Conservation (phyloP, 64 coral and sea anemone genomes). For the Actinia equina region DNA sequence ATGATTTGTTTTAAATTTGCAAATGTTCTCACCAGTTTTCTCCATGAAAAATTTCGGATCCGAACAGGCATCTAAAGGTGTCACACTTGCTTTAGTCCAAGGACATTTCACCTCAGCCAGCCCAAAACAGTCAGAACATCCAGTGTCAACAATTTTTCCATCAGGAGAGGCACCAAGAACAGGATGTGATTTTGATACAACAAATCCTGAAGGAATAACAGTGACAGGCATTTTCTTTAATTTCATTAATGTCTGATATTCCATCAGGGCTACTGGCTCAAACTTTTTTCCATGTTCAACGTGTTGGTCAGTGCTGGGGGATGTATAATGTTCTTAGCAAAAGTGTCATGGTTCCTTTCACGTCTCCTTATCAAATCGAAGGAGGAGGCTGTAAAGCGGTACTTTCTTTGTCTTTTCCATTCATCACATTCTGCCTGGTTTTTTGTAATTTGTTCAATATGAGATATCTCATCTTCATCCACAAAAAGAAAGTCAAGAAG, state of each 20-base stretch:
- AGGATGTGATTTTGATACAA: constrained; percentile 26
- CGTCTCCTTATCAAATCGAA: constrained; percentile 18
- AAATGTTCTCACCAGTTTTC: constrained; percentile 1
- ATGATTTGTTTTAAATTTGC: constrained; percentile 2
- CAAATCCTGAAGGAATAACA: constrained; percentile 29
- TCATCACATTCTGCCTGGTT: constrained; percentile 19
- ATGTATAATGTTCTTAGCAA: neutral
- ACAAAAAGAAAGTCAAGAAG: too few species aligned
- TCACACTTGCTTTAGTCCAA: neutral
- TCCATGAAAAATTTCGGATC: too few species aligned
- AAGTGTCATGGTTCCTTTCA: constrained; percentile 6
- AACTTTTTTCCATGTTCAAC: neutral
- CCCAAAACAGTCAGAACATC: neutral
- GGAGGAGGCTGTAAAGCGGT: constrained; percentile 24
- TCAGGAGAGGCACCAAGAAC: constrained; percentile 19
- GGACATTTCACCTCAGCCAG: neutral
- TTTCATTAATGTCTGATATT: constrained; percentile 51
- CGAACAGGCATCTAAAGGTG: constrained; percentile 6
- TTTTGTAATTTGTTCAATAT: constrained; percentile 18
- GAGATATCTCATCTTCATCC: constrained; percentile 15
- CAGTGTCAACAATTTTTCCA: constrained; percentile 11
- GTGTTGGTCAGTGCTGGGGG: neutral
- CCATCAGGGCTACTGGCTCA: neutral
- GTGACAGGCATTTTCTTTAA: constrained; percentile 22
- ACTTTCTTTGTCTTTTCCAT: constrained; percentile 28